Base-by-base conservation (phyloP, 2,888 invertebrate genomes). In the Nomada fucata region DNA sequence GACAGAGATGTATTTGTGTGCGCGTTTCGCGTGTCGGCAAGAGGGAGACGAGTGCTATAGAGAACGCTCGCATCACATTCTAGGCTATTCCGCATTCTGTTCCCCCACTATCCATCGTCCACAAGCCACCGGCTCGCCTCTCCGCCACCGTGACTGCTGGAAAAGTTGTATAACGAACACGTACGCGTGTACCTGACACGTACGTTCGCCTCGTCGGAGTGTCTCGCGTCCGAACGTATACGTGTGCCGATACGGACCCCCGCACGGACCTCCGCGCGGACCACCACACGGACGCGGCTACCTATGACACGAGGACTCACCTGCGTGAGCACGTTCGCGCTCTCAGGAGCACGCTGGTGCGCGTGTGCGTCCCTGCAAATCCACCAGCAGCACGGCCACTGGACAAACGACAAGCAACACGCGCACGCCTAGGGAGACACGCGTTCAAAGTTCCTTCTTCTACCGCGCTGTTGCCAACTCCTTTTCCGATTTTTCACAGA, bases 61-160 rank as follows among this genome's bases (percentile, higher is more conserved):
- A 91, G 89, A 89, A 88, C 89, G 91, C 91, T 93, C 93, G 92
- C 93, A 93, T 93, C 93, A 93, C 93, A 93, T 93, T 93, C 93
- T 93, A 93, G 93, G 93, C 93, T 94, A 94, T 94, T 94, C 93
- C 93, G 93, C 93, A 93, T 94, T 93, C 93, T 94, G 89, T 94
- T 94, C 93, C 90, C 93, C 93, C 93, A 92, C 93, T 85, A 73
- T 76, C 75, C 71, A 83, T 88, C 87, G 88, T 90, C 90, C 90
- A 89, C 91, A 77, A 89, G 92, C 90, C 91, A 92, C 91, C 85
- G 89, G 89, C 90, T 90, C 89, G 91, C 92, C 90, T 92, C 90
- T 90, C 88, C 86, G 89, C 86, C 86, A 89, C 86, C 86, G 89
- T 87, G 88, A 88, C 86, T 86, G 88, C 88, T 89, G 90, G 90